phyloP scores from a whole-genome alignment of 53 echinoderm and acorn worm genomes.

The Antedon mediterranea region DNA sequence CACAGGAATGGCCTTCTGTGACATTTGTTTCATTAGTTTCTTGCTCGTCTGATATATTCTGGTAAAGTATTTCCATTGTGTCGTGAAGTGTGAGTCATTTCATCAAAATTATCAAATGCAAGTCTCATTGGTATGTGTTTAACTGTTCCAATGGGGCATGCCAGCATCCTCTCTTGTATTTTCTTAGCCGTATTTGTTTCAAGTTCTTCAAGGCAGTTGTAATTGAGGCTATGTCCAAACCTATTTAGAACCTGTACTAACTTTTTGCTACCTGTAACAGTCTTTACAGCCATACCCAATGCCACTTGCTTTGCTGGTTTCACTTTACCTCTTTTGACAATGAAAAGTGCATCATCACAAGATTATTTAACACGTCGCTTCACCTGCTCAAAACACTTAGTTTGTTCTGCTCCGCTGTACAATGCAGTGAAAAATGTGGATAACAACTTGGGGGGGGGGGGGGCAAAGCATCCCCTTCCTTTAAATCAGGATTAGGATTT shows the following conservation, averaged over 20 bases:
- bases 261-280: constrained; percentile 9
- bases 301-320: constrained; percentile 10
- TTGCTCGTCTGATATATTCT: not conserved
- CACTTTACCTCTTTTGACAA: constrained; percentile 1
- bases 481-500: too few relatives aligned
- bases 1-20: not conserved
- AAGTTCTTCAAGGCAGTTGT: constrained; percentile 13
- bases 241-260: constrained; percentile 10
- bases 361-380: not conserved
- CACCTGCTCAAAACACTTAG: not conserved
- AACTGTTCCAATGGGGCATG: constrained; percentile 9
- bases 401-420: not conserved
- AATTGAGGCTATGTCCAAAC: constrained; percentile 14
- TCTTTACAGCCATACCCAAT: constrained; percentile 11
- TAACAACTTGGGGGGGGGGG: constrained; percentile 4
- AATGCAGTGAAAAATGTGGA: constrained; percentile 1
- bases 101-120: constrained; percentile 10
- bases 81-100: constrained; percentile 12
- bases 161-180: not conserved
- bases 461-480: not conserved
- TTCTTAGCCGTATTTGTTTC: constrained; percentile 4
- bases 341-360: constrained; percentile 13
- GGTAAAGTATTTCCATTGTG: constrained; percentile 12
- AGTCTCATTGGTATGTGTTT: constrained; percentile 1
- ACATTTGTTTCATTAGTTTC: not conserved